These are phyloP conservation scores for Mylabris phalerata DNA, from an alignment of 1,140 invertebrate genomes.

Conservation along the genomic window DNA sequence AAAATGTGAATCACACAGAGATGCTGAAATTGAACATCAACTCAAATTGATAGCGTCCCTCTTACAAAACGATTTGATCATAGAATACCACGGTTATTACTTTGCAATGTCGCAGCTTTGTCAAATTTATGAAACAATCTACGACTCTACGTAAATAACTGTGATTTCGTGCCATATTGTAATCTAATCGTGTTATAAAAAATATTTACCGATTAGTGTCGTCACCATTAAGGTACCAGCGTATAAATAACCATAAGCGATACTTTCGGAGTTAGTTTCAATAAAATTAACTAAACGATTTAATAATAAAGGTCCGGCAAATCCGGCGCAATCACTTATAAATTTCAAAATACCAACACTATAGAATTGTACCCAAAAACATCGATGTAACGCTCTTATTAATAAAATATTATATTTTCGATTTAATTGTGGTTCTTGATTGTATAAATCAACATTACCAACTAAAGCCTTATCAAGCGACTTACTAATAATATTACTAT, in stretches of 20 bases:
- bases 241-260: conserved; percentile 71
- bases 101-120: neutral
- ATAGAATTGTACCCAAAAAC: conserved; percentile 85
- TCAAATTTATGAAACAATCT: neutral
- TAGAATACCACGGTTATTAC: too few species aligned
- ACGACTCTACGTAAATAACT: too few species aligned
- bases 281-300: conserved; percentile 76
- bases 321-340: conserved; percentile 71
- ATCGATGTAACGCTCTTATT: conserved; percentile 66
- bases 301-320: conserved; percentile 83
- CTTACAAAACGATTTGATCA: too few species aligned
- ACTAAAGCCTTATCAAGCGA: conserved; percentile 49
- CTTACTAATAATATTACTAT: conserved; percentile 52
- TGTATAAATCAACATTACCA: conserved; percentile 14
- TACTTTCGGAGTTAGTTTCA: conserved; percentile 61
- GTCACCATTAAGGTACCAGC: conserved; percentile 62
- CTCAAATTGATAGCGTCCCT: too few species aligned
- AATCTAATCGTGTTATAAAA: too few species aligned
- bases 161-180: too few species aligned
- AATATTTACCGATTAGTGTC: conserved; percentile 54
- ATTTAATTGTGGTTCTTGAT: neutral
- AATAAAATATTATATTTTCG: conserved; percentile 52
- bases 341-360: conserved; percentile 82
- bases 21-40: too few species aligned
- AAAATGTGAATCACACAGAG: too few species aligned